Conservation (phyloP, 2,888 invertebrate species). For the Phengaris arion region DNA sequence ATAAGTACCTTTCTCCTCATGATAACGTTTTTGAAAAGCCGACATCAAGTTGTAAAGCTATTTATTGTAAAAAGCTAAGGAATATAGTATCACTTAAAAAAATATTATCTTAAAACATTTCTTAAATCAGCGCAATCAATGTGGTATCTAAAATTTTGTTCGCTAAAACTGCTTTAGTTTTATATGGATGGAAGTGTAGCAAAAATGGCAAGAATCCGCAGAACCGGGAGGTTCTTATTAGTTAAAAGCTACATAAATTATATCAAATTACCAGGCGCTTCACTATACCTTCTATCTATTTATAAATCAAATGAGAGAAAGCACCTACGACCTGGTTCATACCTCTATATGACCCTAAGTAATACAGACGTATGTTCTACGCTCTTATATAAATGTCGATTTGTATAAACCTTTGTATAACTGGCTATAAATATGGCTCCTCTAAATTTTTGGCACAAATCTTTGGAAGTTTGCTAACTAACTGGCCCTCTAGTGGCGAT, state of each 20-base stretch:
- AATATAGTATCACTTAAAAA: conserved; percentile 67
- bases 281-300: conserved; percentile 66
- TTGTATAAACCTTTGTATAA: conserved; percentile 47
- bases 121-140: conserved; percentile 61
- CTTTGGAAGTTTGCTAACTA: conserved; percentile 73
- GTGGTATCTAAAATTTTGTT: conserved; percentile 59
- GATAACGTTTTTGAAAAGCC: conserved; percentile 76
- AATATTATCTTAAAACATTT: conserved; percentile 62
- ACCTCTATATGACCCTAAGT: conserved; percentile 67
- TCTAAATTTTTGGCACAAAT: conserved; percentile 68
- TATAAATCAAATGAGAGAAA: conserved; percentile 64
- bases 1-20: conserved; percentile 75
- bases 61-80: conserved; percentile 68
- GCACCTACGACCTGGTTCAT: conserved; percentile 72
- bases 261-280: conserved; percentile 63
- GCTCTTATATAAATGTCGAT: conserved; percentile 51
- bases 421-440: conserved; percentile 58
- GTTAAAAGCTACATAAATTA: conserved; percentile 66
- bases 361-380: conserved; percentile 63
- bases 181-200: conserved; percentile 73
- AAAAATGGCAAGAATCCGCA: conserved; percentile 71
- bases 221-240: conserved; percentile 53
- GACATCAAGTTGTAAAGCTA: conserved; percentile 77
- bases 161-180: conserved; percentile 60
- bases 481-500: conserved; percentile 71